Conservation (phyloP, 2,113 vertebrate genomes). For the Salvator merianae region DNA sequence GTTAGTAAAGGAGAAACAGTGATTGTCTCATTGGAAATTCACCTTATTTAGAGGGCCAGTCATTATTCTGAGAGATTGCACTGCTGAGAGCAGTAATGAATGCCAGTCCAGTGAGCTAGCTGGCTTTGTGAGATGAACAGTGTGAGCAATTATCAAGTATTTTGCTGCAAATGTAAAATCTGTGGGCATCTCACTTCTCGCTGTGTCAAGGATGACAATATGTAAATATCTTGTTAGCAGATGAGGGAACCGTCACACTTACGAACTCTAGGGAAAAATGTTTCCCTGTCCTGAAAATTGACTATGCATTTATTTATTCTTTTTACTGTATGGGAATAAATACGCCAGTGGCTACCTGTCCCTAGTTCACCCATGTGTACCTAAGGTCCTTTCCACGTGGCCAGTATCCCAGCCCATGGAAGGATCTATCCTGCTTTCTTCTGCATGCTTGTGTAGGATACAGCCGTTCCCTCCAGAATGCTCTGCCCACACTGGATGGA, state of each 20-base stretch:
- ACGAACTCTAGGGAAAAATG: not conserved
- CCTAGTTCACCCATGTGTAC: too few relatives aligned
- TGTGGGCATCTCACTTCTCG: not conserved
- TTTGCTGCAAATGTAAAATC: not conserved
- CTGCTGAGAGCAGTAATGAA: not conserved
- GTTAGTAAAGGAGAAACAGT: not conserved
- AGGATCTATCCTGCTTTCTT: too few relatives aligned
- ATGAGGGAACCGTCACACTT: not conserved
- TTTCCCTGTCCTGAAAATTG: not conserved
- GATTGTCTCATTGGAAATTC: not conserved
- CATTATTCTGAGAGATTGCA: not conserved
- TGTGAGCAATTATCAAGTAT: not conserved
- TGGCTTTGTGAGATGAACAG: not conserved
- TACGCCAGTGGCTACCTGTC: too few relatives aligned
- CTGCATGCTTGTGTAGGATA: too few relatives aligned
- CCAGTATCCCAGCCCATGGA: too few relatives aligned
- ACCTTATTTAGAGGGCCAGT: fast-evolving
- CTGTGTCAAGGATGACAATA: not conserved
- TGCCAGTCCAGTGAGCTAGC: not conserved
- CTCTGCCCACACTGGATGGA: too few relatives aligned
- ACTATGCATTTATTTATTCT: not conserved
- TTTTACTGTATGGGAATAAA: not conserved
- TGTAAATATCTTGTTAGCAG: not conserved
- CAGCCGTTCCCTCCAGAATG: too few relatives aligned
- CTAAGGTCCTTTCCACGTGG: too few relatives aligned